Evolutionary conservation across 2,888 invertebrate genomes (phyloP), one percentile per base, ranked within the genome.

Genomic region (Scaptodrosophila latifasciaeformis): DNA sequence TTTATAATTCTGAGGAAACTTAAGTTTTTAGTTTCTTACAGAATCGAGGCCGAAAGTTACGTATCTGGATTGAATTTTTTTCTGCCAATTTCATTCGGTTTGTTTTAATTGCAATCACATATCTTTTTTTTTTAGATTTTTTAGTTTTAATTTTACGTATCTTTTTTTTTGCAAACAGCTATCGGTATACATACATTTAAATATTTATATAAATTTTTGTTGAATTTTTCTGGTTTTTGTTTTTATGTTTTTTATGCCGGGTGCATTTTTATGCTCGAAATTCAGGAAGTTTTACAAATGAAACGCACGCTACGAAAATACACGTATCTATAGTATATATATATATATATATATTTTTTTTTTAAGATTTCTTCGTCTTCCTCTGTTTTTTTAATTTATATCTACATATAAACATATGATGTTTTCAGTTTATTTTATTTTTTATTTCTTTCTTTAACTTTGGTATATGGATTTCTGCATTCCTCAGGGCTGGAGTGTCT

Each of bases 31-130:
- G 71, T 83, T 85, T 85, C 85, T 85, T 84, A 82, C 70, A 85
- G 84, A 85, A 84, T 82, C n/a, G 82, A 85, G 85, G 85, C 86
- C 84, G 81, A 85, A 83, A 77, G 83, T 85, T 86, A 86, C 86
- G 86, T 86, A 85, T 85, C 81, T 84, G 82, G 84, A 83, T 84
- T 82, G 78, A 74, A 64, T 81, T 69, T 34, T 12, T 34, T 35
- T 15, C 12, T 29, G 27, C 44, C 27, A 17, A 29, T 27, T 44
- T 54, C 19, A 15, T 54, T 52, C 44, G 40, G 30, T 46, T 18
- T 48, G 27, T 51, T 59, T 4, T 17, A 37, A 9, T 12, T 44
- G 17, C 27, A 7, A 9, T 29, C 30, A 44, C 40, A 24, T 13
- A 34, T 34, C n/a, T 34, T 2, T 7, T 34, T 7, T n/a, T 12